Evolutionary conservation across 2,888 invertebrate species (phyloP), one percentile per base, ranked within the genome.

Genomic region (Andrena flavipes): DNA sequence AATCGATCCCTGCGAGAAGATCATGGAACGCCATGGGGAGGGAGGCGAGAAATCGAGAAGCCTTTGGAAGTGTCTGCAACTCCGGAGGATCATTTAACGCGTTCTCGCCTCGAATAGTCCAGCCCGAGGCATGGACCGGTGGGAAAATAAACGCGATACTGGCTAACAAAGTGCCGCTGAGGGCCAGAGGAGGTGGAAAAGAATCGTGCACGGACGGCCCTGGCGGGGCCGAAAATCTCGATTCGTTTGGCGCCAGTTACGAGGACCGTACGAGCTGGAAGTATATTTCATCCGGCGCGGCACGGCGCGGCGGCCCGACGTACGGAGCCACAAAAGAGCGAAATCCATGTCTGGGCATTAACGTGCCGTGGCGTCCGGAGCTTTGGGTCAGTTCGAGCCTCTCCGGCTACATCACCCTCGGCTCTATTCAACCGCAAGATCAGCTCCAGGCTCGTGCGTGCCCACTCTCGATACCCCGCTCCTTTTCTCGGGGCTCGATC

Each of bases 261-360:
- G 72, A 81, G 82, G 76, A 68, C 68, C 81, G 62, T 69, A 59
- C 75, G 56, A 72, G 75, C 42, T 84, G 62, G 84, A 84, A 86
- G 79, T 87, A 91, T 91, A 91, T 91, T 91, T 91, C 89, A 90
- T 90, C 90, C 87, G 89, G 83, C 70, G 62, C 35, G 35, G 35
- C 35, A 13, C 35, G 35, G 10, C 35, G 35, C 42, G 42, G 42
- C 42, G 72, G 26, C 76, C 59, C 85, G 75, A 72, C 73, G 69
- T 67, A 73, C 80, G 90, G 89, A 89, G 89, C 88, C 89, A 89
- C 91, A 89, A 92, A 92, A 91, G 91, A 90, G 90, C 91, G 87
- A 91, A 90, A 90, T 90, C 84, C 89, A 85, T 85, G 91, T 90
- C 91, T 91, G 89, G 90, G 86, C 80, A 87, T 90, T 91, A 92